Percentiles rank a stretch among this genome's conserved stretches.
These are phyloP conservation scores for Hirtodrosophila cameraria DNA, from an alignment of 2,888 invertebrate genomes.

Conservation along the genomic window DNA sequence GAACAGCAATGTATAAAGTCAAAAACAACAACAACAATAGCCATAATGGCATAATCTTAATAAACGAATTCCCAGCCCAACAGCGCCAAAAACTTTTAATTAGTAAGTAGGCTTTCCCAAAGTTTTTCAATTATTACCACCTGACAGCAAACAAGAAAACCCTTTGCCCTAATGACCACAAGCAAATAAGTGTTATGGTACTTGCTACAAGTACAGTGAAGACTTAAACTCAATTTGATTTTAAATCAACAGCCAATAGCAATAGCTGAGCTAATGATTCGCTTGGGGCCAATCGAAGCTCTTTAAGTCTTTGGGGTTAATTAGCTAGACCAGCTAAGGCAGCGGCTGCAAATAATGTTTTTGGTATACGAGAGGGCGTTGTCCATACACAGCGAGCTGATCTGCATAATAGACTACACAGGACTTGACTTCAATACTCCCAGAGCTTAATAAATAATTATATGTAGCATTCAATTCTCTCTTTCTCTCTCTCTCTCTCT, in stretches of 20 bases:
- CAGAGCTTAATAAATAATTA: conserved; percentile 51
- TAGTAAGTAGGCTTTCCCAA: conserved; percentile 64
- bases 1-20: conserved; percentile 22
- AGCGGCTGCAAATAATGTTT: conserved; percentile 63
- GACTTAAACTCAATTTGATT: conserved; percentile 61
- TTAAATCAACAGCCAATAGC: conserved; percentile 68
- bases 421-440: conserved; percentile 28
- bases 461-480: background rate
- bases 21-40: conserved; percentile 14
- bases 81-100: conserved; percentile 69
- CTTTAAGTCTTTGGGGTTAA: conserved; percentile 46
- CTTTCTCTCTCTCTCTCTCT: no score
- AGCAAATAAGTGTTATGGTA: no score
- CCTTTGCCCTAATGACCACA: conserved; percentile 44
- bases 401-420: conserved; percentile 57
- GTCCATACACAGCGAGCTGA: conserved; percentile 55
- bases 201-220: conserved; percentile 28
- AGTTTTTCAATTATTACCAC: conserved; percentile 79
- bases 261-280: conserved; percentile 52
- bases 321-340: conserved; percentile 48
- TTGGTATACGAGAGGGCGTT: background rate
- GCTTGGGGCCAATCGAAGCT: conserved; percentile 31
- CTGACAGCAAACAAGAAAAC: conserved; percentile 33
- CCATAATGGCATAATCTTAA: conserved; percentile 39
- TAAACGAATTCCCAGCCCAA: conserved; percentile 55